Evolutionary conservation across 2,797 vertebrate species (phyloP), one percentile per base, ranked within the genome.

Genomic region (Mus minutoides): DNA sequence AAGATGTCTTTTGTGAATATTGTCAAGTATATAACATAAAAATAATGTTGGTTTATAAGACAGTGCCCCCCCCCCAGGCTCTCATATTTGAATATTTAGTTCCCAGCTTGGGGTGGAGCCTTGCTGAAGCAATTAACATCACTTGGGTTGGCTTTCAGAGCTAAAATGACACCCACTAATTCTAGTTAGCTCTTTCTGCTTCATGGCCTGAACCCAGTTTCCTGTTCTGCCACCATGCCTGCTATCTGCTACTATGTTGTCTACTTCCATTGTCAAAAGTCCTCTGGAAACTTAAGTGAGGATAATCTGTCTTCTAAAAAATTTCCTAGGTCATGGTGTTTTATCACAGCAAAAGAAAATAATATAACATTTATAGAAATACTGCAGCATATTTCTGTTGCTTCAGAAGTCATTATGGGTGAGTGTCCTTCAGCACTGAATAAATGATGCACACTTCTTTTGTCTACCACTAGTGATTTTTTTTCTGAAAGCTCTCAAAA

Each of bases 11-110:
- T 80, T 88, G 19, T 90, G 43, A 94, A 71, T 2, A 58, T 40
- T 80, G 16, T 37, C 34, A 96, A 95, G 64, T 1, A 58, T 64
- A 24, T 69, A 75, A 85, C 34, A 60, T 77, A 73, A 94, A 88
- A 86, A 64, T 90, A 64, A 56, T 90, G 19, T 34, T 67, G 73
- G 5, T 64, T 34, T 62, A 2, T 29, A 34, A 46, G 31, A 34
- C 3, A 34, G 1, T 64, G 29, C 19, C 2, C 17, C 29, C 17
- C 29, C 26, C 17, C 21, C 10, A 49, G 60, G 19, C 11, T 49
- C 17, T 49, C 29, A 49, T 49, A 21, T 14, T 67, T 67, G 16
- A 67, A 67, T 67, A 67, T 8, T 85, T 34, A 43, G 17, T 34
- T 10, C 31, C 26, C 49, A 34, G 6, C 31, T 67, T 22, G 40